Evolutionary conservation across 2,888 invertebrate genomes (phyloP), one percentile per base, ranked within the genome.

Genomic region (Scrobipalpa atriplicella): DNA sequence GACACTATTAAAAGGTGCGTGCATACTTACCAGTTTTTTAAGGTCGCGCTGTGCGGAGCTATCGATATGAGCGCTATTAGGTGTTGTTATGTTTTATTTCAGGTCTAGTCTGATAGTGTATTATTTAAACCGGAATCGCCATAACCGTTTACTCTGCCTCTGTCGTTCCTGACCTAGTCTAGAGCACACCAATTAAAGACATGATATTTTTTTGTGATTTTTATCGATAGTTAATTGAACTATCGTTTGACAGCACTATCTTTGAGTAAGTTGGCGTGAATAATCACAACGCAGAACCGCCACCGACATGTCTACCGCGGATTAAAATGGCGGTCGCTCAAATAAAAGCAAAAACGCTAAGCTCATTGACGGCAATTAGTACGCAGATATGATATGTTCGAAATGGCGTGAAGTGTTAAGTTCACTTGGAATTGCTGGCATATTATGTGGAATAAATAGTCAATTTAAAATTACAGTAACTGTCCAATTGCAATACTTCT

Each of bases 231-330:
- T 47, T 47, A 47, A 3, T 47, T 16, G 6, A 5, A 47, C 5
- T 2, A 47, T 6, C 47, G n/a, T n/a, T n/a, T n/a, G n/a, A 47
- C 16, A 29, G 29, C 47, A 47, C 47, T 47, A 47, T 16, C 47
- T n/a, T 21, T 82, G 83, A 76, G 75, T 81, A 80, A 87, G 82
- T 85, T 81, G 82, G 83, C 86, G 87, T 87, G 83, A 81, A 89
- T 89, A 90, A 90, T 90, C 82, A 81, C 78, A 70, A 79, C 79
- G 78, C 79, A 77, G 81, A 82, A 81, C 76, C 78, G 78, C 82
- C 81, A 81, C 81, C 78, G 84, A 81, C 78, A 73, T 71, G 71
- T 70, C 77, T 77, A 74, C 79, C 79, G 78, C 81, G 78, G 78
- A 82, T 75, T 80, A 83, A 76, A 75, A 77, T 29, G 67, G 66